phyloP scores from a whole-genome alignment of 2,888 invertebrate genomes.

The Xestia rhomboidea region DNA sequence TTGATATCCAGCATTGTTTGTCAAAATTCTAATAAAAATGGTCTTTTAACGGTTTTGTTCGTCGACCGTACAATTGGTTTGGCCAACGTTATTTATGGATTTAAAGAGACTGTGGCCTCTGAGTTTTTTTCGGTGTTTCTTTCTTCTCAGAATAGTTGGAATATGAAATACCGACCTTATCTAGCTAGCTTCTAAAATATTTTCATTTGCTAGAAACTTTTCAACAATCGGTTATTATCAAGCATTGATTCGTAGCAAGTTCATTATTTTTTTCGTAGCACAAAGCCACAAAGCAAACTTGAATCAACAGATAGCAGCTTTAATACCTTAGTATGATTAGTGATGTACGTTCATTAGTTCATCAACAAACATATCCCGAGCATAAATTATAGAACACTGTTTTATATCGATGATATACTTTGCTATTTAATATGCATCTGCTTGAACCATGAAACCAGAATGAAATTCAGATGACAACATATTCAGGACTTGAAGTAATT shows the following conservation, averaged over 20 bases:
- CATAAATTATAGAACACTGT: not conserved
- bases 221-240: not conserved
- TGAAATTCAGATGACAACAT: not conserved
- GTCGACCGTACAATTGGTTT: not conserved
- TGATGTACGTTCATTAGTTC: not conserved
- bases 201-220: not conserved
- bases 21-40: not conserved
- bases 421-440: not conserved
- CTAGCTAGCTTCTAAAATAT: not conserved
- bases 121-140: too few species aligned
- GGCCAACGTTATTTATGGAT: not conserved
- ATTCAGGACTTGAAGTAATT: not conserved
- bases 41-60: not conserved
- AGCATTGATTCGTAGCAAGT: not conserved
- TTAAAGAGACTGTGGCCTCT: too few species aligned
- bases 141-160: not conserved
- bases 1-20: not conserved
- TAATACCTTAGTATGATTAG: not conserved
- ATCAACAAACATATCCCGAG: not conserved
- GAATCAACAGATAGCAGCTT: not conserved
- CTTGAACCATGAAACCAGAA: not conserved
- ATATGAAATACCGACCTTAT: not conserved
- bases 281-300: not conserved
- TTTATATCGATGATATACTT: not conserved
- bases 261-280: not conserved